Evolutionary conservation across 2,113 vertebrate genomes (phyloP).

Genomic region (Calonectris borealis): DNA sequence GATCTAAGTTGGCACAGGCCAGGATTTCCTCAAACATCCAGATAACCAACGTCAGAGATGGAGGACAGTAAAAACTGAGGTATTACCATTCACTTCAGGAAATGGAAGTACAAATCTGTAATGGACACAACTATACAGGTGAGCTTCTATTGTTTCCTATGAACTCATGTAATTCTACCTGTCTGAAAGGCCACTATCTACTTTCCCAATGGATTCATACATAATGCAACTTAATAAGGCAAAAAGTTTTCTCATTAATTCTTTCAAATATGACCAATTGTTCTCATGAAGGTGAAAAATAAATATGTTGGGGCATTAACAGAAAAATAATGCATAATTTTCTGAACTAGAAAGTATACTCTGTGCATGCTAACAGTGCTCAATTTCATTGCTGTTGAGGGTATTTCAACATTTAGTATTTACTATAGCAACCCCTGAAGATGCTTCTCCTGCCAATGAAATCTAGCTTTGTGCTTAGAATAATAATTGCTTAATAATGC

Average conservation of each 20-base stretch:
- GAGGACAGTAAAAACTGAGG: neutral
- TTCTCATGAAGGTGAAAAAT: neutral
- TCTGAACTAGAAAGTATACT: neutral
- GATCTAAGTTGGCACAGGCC: neutral
- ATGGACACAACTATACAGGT: neutral
- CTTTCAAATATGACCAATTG: neutral
- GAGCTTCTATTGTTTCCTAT: neutral
- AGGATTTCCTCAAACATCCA: neutral
- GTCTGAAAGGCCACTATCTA: neutral
- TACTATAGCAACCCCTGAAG: conserved; percentile 7
- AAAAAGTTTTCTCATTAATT: neutral
- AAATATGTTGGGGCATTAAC: neutral
- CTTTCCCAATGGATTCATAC: neutral
- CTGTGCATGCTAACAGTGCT: neutral
- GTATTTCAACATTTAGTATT: neutral
- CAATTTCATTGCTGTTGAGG: neutral
- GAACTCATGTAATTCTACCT: neutral
- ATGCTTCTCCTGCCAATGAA: neutral
- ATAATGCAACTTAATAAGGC: neutral
- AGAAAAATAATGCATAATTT: neutral
- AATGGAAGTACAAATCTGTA: neutral
- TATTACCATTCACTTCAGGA: neutral
- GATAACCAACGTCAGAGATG: neutral
- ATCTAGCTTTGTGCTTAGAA: conserved; percentile 12
- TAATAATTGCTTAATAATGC: neutral